These are phyloP conservation scores for Zelleria hepariella DNA, from an alignment of 2,888 invertebrate genomes.

Conservation along the genomic window DNA sequence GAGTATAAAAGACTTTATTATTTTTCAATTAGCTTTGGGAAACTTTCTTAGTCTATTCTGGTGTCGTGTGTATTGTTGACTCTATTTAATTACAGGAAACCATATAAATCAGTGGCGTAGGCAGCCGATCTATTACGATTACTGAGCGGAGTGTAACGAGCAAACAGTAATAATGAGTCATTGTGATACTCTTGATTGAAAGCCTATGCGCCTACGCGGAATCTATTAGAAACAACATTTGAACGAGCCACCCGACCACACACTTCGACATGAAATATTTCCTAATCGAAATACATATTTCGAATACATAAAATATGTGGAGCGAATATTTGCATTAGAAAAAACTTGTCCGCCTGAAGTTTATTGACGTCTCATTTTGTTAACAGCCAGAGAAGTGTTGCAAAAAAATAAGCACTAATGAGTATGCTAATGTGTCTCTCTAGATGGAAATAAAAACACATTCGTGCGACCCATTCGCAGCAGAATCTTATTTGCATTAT, in stretches of 20 bases:
- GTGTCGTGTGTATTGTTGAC: not conserved
- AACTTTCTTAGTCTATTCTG: not conserved
- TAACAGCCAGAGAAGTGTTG: conserved; percentile 20
- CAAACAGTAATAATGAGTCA: conserved; percentile 37
- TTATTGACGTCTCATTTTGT: conserved; percentile 48
- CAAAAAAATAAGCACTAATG: conserved; percentile 49
- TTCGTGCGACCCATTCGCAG: conserved; percentile 14
- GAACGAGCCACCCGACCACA: conserved; percentile 16
- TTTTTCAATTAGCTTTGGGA: conserved; percentile 42
- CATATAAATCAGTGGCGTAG: conserved; percentile 22
- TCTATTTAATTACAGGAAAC: not conserved
- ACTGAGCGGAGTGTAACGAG: conserved; percentile 24
- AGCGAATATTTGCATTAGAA: conserved; percentile 13
- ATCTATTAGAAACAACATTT: conserved; percentile 26
- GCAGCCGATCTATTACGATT: conserved; percentile 22
- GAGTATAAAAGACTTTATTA: conserved; percentile 28
- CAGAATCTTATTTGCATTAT: conserved; percentile 52
- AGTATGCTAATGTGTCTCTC: conserved; percentile 48
- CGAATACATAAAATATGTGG: not conserved
- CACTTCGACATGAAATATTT: not conserved
- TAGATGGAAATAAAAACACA: conserved; percentile 45
- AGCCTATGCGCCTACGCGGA: conserved; percentile 37
- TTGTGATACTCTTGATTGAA: conserved; percentile 41
- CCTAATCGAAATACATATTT: not conserved
- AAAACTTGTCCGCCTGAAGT: conserved; percentile 21